phyloP scores from a whole-genome alignment of 2,888 invertebrate genomes.

The Aricia artaxerxes region DNA sequence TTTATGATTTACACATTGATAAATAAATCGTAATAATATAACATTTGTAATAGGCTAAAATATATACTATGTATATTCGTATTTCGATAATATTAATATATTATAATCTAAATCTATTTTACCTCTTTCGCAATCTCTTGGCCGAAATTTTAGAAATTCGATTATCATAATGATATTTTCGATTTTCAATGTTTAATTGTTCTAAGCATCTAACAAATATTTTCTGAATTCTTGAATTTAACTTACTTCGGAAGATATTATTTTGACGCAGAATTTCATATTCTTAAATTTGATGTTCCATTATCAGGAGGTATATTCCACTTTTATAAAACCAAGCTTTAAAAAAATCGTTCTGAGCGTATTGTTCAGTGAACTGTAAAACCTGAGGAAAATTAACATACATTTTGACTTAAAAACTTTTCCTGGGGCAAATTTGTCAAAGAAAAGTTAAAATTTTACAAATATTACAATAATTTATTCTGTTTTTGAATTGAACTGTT shows the following conservation, averaged over 20 bases:
- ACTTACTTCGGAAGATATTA: too few species aligned
- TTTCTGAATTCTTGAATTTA: background rate
- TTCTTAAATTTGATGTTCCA: background rate
- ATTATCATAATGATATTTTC: slow-evolving; percentile 9
- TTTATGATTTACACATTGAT: slow-evolving; percentile 12
- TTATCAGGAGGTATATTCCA: background rate
- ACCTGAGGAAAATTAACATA: too few species aligned
- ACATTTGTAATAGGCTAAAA: background rate
- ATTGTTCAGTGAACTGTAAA: too few species aligned
- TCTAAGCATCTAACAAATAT: background rate
- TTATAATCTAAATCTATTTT: background rate
- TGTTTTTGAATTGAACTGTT: background rate
- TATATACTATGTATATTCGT: background rate
- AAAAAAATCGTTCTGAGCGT: too few species aligned
- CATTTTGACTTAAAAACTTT: too few species aligned
- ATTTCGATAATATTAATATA: slow-evolving; percentile 16
- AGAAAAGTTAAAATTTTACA: too few species aligned
- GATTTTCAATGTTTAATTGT: background rate
- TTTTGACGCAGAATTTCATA: background rate
- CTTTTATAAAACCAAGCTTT: background rate
- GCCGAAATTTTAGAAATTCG: slow-evolving; percentile 22
- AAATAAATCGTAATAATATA: background rate
- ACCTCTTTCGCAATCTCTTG: slow-evolving; percentile 21
- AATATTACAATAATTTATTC: too few species aligned
- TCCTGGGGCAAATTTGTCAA: too few species aligned